phyloP scores from a whole-genome alignment of 2,797 vertebrate genomes.

The Scarus forsteni region DNA sequence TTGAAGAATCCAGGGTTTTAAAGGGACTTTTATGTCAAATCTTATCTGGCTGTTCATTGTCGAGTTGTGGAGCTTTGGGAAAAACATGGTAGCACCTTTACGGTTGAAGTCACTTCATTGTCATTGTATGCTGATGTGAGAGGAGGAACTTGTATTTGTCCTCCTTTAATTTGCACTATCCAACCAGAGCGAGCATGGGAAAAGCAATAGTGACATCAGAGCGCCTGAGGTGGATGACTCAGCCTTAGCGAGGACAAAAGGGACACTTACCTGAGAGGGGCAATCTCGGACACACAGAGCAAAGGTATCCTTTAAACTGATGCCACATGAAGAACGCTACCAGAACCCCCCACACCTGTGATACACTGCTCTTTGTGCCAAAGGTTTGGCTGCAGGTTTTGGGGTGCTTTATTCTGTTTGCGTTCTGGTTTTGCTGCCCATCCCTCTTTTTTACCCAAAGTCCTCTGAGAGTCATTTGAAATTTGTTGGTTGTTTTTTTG shows the following conservation, averaged over 20 bases:
- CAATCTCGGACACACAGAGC: slow-evolving; percentile 40
- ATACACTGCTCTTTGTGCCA: slow-evolving; percentile 40
- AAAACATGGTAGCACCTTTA: slow-evolving; percentile 33
- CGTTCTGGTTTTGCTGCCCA: slow-evolving; percentile 20
- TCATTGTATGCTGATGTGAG: slow-evolving; percentile 22
- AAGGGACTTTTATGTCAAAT: slow-evolving; percentile 32
- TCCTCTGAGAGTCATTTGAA: slow-evolving; percentile 18
- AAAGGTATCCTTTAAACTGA: slow-evolving; percentile 16
- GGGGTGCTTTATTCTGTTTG: slow-evolving; percentile 20
- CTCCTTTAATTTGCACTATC: slow-evolving; percentile 59
- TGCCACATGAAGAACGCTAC: slow-evolving; percentile 53
- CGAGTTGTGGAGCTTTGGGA: slow-evolving; percentile 15
- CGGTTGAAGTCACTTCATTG: slow-evolving; percentile 25
- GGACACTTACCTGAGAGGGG: slow-evolving; percentile 37
- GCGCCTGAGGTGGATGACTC: slow-evolving; percentile 8
- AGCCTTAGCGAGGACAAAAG: slow-evolving; percentile 2
- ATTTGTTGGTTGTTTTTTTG: not conserved
- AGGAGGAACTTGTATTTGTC: slow-evolving; percentile 11
- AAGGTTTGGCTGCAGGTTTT: slow-evolving; percentile 41
- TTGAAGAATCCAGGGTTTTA: slow-evolving; percentile 2
- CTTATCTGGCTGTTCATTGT: slow-evolving; percentile 23
- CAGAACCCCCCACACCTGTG: slow-evolving; percentile 10
- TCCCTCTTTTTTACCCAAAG: slow-evolving; percentile 3
- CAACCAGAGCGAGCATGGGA: slow-evolving; percentile 29
- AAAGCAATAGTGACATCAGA: slow-evolving; percentile 18